phyloP scores from a whole-genome alignment of 2,113 vertebrate genomes.

The Perognathus longimembris region DNA sequence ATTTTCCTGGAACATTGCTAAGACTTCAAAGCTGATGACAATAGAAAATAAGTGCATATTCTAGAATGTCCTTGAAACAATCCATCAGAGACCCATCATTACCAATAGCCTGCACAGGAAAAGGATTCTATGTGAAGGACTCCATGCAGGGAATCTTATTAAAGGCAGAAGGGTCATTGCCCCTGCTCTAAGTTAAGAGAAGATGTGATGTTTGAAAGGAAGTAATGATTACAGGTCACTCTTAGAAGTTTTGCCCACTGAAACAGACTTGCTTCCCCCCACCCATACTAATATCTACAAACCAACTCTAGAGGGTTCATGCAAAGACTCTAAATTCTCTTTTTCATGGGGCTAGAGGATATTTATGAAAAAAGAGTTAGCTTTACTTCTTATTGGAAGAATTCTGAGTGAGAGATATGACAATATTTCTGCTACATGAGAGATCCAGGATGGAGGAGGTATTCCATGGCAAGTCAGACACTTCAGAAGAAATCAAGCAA shows the following conservation, averaged over 20 bases:
- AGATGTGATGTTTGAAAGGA: neutral
- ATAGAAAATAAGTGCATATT: neutral
- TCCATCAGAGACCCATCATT: neutral
- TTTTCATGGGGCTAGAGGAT: neutral
- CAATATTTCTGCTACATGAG: neutral
- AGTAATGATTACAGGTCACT: neutral
- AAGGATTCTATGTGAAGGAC: neutral
- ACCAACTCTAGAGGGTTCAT: neutral
- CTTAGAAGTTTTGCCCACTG: neutral
- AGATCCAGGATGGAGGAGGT: neutral
- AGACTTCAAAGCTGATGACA: neutral
- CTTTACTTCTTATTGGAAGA: neutral
- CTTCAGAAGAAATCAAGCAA: neutral
- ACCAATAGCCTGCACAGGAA: neutral
- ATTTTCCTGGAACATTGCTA: conserved; percentile 29
- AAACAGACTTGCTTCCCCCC: neutral
- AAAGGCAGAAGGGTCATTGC: neutral
- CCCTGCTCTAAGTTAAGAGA: neutral
- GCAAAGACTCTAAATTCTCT: neutral
- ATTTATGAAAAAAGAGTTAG: neutral
- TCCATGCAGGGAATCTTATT: neutral
- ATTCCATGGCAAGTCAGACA: neutral
- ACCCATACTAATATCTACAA: neutral
- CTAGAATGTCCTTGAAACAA: neutral
- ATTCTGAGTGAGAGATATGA: neutral